Percentiles rank a stretch among this genome's conserved stretches.
These are phyloP conservation scores for Goniozus legneri DNA, from an alignment of 1,140 invertebrate species.

Conservation along the genomic window DNA sequence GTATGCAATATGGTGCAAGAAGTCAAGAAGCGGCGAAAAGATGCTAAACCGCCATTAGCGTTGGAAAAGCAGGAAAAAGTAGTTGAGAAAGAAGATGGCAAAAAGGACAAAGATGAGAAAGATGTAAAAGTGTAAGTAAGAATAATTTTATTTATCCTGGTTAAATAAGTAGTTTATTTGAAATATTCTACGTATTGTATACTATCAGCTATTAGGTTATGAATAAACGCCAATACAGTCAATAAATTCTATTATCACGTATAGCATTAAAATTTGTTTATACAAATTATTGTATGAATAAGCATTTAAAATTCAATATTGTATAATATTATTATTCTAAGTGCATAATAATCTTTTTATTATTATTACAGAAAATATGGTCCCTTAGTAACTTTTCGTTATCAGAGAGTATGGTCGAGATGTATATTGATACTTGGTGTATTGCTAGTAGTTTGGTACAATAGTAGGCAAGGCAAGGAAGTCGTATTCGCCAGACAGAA, in stretches of 20 bases:
- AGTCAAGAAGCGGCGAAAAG: neutral
- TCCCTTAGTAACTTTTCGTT: conserved; percentile 42
- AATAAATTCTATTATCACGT: too few relatives aligned
- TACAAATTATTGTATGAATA: too few relatives aligned
- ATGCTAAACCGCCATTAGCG: neutral
- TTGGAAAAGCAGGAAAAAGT: neutral
- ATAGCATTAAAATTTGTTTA: too few relatives aligned
- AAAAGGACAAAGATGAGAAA: conserved; percentile 11
- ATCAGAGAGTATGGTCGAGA: conserved; percentile 52
- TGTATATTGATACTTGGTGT: conserved; percentile 55
- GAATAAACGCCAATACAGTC: too few relatives aligned
- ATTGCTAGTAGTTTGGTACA: conserved; percentile 62
- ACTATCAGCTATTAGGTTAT: too few relatives aligned
- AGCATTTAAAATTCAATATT: too few relatives aligned
- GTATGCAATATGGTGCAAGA: too few relatives aligned
- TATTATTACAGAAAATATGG: conserved; percentile 46
- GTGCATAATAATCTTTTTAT: conserved; percentile 3
- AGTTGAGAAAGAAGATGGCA: neutral
- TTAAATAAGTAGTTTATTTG: neutral
- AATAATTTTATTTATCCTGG: conserved; percentile 1
- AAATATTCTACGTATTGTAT: too few relatives aligned
- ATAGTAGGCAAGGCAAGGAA: conserved; percentile 60
- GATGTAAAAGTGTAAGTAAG: conserved; percentile 21
- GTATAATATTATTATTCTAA: too few relatives aligned
- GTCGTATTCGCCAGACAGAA: conserved; percentile 61